Conservation (phyloP, 2,113 vertebrate genomes). For the Barnardius zonarius region DNA sequence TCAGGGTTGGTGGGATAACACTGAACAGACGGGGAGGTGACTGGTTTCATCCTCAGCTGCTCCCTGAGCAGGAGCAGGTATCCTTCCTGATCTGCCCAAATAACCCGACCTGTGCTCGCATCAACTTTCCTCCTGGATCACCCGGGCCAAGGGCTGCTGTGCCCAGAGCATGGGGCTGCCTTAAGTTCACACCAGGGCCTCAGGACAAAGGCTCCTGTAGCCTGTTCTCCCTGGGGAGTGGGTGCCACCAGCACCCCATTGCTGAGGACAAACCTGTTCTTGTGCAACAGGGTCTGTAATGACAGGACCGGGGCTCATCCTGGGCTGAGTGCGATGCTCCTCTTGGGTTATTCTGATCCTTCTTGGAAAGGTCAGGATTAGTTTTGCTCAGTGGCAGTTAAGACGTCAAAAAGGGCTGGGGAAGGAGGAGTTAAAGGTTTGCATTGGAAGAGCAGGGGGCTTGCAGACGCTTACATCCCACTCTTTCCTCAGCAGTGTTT, state of each 20-base stretch:
- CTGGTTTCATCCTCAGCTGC: neutral
- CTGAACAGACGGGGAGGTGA: neutral
- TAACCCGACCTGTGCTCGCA: rapidly evolving
- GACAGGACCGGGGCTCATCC: rapidly evolving
- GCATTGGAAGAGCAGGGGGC: neutral
- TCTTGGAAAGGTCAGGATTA: neutral
- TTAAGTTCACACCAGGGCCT: neutral
- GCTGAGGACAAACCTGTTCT: neutral
- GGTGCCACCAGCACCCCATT: neutral
- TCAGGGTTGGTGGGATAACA: neutral
- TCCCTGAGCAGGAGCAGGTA: neutral
- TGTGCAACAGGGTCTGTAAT: neutral
- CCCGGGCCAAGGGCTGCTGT: neutral
- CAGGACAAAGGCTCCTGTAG: neutral
- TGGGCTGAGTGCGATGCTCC: neutral
- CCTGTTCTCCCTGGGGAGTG: rapidly evolving
- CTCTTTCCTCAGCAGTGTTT: neutral
- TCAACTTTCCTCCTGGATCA: neutral
- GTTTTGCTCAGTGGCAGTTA: neutral
- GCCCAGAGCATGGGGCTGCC: neutral
- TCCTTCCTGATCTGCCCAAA: neutral
- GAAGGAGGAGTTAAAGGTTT: conserved; percentile 20
- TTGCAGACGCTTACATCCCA: neutral
- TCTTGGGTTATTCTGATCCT: neutral
- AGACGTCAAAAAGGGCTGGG: neutral